Evolutionary conservation across 2,888 invertebrate species (phyloP), one percentile per base, ranked within the genome.

Genomic region (Chelonus formosanus): DNA sequence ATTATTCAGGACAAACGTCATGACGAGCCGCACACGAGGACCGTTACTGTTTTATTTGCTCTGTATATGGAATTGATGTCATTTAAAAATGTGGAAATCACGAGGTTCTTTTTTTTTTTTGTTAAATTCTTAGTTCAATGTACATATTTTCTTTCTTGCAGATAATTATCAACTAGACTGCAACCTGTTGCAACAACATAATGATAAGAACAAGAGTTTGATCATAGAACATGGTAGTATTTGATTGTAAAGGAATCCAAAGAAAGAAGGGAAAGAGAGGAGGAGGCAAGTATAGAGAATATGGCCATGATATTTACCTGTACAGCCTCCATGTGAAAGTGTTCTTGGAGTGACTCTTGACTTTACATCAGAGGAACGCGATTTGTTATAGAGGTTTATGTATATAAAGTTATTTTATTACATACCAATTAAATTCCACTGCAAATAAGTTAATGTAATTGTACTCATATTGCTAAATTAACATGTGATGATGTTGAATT

Each of bases 261-360:
- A 52, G 52, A 35, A 50, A 20, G 65, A 60, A 44, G 64, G 56
- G 56, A 61, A 59, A 62, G 59, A 40, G 62, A 65, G 62, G 67
- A 64, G 61, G 63, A 63, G 69, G 68, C 40, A 40, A 40, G 40
- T 40, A 68, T 69, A 70, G 70, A 68, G 80, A 78, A 80, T 79
- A 76, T 80, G 81, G 80, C 80, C 81, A 81, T 80, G 81, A 81
- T 81, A 81, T 80, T 81, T 81, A 79, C 77, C 71, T 78, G 77
- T 73, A 72, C 76, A 78, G 78, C 75, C 76, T 79, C 78, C 72
- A 72, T 77, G 81, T 81, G 81, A 81, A 81, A 81, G 81, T 81
- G 76, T 76, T 77, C 75, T 67, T 54, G 32, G 36, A 32, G 31
- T 44, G 45, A 65, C 56, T 55, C 43, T 32, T 10, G 40, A 55